Base-by-base conservation (phyloP, 2,888 invertebrate genomes). In the Neocrepidodera transversa region DNA sequence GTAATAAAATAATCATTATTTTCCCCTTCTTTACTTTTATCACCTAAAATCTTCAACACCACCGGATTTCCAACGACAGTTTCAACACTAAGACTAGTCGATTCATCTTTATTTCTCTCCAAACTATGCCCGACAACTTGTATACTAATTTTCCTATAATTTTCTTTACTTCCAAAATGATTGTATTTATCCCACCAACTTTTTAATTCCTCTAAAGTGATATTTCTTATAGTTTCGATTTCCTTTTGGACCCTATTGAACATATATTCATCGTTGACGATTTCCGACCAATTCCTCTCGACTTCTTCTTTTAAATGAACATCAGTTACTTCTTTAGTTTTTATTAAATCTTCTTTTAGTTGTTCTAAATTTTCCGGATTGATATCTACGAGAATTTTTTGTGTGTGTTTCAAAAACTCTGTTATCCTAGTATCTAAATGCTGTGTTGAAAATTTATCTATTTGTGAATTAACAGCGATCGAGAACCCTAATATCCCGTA, bases 401-500 rank as follows among this genome's bases (percentile, higher is more conserved):
- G 75, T 76, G 90, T 87, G 64, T 83, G 81, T 69, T 82, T 81
- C 30, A 92, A 79, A 79, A 93, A 93, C 13, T 80, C 82, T 72
- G 91, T 90, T 38, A 93, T 90, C 32, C 91, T 85, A 0, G 80
- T 75, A 77, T 92, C 88, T 8, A 92, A 87, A 75, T 88, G 82
- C 8, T 85, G 79, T 0, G 88, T 87, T 35, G 85, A 83, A 70
- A 83, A 86, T 79, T 91, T 92, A 0, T 69, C 71, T 10, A 86
- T 89, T 77, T 93, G 94, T 18, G 89, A 87, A 75, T 90, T 87
- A 42, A 95, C 91, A 2, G 86, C 87, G 45, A 95, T 82, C 0
- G 89, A 86, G 77, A 89, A 91, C 5, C 93, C 93, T 42, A 93
- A 81, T 62, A 95, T 86, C 1, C 92, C 93, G 72, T 85, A 88